These are phyloP conservation scores for Pitangus sulphuratus DNA, from an alignment of 2,797 vertebrate genomes.

Conservation along the genomic window DNA sequence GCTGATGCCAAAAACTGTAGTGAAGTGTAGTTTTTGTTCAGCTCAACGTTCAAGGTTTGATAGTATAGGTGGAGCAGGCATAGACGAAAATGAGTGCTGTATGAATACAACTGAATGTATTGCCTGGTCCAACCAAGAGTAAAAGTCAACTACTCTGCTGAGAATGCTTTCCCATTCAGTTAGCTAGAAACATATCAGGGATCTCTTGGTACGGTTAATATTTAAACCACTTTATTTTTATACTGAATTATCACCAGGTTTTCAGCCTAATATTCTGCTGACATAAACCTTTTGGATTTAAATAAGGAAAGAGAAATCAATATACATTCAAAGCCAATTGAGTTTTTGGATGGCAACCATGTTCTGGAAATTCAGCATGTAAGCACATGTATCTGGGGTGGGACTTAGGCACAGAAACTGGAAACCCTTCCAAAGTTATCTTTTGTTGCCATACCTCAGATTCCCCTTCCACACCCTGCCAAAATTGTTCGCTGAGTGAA, in stretches of 20 bases:
- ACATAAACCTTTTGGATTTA: constrained; percentile 61
- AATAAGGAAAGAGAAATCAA: background rate
- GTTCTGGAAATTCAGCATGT: background rate
- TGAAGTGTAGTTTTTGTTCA: background rate
- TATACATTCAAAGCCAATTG: background rate
- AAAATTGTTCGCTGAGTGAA: background rate
- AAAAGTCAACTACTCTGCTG: constrained; percentile 67
- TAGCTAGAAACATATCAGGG: constrained; percentile 77
- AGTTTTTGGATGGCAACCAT: background rate
- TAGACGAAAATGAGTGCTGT: background rate
- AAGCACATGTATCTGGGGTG: background rate
- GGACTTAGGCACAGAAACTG: background rate
- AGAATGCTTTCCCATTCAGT: constrained; percentile 26
- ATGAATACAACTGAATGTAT: background rate
- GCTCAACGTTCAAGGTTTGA: background rate
- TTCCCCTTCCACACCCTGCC: background rate
- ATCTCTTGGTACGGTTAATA: constrained; percentile 80
- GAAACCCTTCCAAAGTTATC: background rate
- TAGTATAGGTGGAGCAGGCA: background rate
- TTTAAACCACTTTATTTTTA: constrained; percentile 81
- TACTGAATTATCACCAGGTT: constrained; percentile 78
- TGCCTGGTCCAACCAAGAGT: background rate
- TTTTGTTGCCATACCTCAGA: background rate
- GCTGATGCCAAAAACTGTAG: background rate
- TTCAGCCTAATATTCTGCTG: constrained; percentile 81